Base-by-base conservation (phyloP, 2,888 invertebrate species). In the Amphipyra tragopoginis region DNA sequence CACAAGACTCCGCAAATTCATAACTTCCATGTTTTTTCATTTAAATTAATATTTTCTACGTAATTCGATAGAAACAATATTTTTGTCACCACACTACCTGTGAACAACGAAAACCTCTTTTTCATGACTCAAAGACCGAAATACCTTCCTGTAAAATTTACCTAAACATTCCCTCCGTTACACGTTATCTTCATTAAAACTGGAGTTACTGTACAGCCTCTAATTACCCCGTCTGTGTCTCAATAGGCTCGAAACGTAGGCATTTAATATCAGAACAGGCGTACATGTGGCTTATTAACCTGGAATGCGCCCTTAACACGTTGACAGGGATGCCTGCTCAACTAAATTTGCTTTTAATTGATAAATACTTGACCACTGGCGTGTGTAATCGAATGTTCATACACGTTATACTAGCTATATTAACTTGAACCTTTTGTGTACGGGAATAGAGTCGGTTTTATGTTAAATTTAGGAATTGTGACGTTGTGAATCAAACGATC, bases 301-400 rank as follows among this genome's bases (percentile, higher is more conserved):
- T 72, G 90, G 92, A 89, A 93, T 92, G 84, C 79, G 70, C 67
- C 79, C 70, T 73, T 80, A 81, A 67, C 76, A 82, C 83, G 79
- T 80, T 76, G 76, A 85, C 82, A 80, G 83, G 89, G 87, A 90
- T 91, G 88, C 88, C 87, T 84, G 84, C 85, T 85, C 88, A 88
- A 92, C 92, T 90, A 93, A 90, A 93, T 91, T 87, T 85, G 84
- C 79, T 75, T 86, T 89, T 93, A 94, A 94, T 93, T 93, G 92
- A 90, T 89, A 92, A 93, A 93, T 93, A 92, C 93, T 93, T 93
- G 93, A 92, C 92, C 91, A 82, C 47, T 86, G 86, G 86, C 71
- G 92, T 90, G 93, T 90, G 82, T 91, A 93, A 94, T 94, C 90
- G 90, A 93, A 93, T 93, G 91, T 91, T 92, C 91, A 89, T 90